phyloP scores from a whole-genome alignment of 2,888 invertebrate genomes.

The Ennomos quercinarius region DNA sequence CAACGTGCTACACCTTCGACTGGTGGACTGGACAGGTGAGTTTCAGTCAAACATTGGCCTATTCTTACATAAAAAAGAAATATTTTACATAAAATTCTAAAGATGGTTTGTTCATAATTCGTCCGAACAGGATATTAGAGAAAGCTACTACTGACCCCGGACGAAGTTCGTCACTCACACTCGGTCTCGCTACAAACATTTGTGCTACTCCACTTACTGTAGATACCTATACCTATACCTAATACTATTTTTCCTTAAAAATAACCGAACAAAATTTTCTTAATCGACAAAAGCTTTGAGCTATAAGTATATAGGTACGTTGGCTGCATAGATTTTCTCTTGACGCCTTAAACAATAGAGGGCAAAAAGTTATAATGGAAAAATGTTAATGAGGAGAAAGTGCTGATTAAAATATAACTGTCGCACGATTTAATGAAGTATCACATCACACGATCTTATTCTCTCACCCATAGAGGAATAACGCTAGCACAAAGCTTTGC shows the following conservation, averaged over 20 bases:
- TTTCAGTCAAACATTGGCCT: too few relatives aligned
- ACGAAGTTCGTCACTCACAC: neutral
- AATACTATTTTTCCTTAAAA: constrained; percentile 5
- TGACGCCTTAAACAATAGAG: constrained; percentile 30
- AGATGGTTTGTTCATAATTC: neutral
- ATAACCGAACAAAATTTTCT: constrained; percentile 7
- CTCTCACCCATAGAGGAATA: constrained; percentile 61
- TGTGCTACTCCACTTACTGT: too few relatives aligned
- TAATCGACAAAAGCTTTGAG: constrained; percentile 10
- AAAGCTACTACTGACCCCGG: constrained; percentile 5
- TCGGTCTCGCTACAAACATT: too few relatives aligned
- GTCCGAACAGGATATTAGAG: constrained; percentile 5
- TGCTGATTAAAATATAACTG: constrained; percentile 55
- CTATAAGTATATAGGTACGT: constrained; percentile 5
- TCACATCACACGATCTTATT: constrained; percentile 41
- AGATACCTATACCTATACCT: neutral
- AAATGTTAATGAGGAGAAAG: constrained; percentile 57
- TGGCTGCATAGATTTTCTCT: constrained; percentile 6
- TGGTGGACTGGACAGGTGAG: too few relatives aligned
- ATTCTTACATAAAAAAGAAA: too few relatives aligned
- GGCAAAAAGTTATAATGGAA: constrained; percentile 31
- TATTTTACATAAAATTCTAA: neutral
- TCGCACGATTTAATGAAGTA: constrained; percentile 62
- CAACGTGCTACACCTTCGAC: too few relatives aligned
- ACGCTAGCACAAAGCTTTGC: constrained; percentile 57